Evolutionary conservation across 2,113 vertebrate genomes (phyloP).

Genomic region (Rhinichthys klamathensis): DNA sequence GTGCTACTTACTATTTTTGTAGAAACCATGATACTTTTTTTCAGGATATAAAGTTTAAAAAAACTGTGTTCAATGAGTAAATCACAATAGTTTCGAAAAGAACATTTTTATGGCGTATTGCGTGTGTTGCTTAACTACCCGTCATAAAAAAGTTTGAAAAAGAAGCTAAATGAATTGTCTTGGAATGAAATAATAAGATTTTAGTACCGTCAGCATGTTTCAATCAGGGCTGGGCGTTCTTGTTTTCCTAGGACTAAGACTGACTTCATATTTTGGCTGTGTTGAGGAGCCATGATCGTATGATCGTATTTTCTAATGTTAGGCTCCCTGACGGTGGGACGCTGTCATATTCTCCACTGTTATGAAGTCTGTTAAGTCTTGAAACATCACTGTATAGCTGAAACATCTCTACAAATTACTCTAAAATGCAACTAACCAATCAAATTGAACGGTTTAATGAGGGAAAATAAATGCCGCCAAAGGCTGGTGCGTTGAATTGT

Average conservation of each 20-base stretch:
- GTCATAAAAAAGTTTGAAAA: neutral
- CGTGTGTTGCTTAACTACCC: neutral
- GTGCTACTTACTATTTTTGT: too few species aligned
- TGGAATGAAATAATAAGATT: neutral
- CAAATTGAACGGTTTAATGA: constrained; percentile 17
- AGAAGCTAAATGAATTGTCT: neutral
- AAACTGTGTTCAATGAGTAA: neutral
- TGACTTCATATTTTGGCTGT: constrained; percentile 24
- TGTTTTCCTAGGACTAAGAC: constrained; percentile 13
- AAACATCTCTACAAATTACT: constrained; percentile 20
- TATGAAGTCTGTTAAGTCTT: neutral
- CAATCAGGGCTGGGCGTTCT: constrained; percentile 8
- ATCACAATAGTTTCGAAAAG: neutral
- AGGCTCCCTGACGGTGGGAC: neutral
- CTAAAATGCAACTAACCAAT: neutral
- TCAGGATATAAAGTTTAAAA: too few species aligned
- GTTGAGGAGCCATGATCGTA: neutral
- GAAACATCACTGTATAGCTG: neutral
- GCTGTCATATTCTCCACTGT: neutral
- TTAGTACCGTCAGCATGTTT: constrained; percentile 26
- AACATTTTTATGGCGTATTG: neutral
- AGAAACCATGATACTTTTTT: too few species aligned
- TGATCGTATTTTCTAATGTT: neutral
- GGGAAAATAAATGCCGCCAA: neutral
- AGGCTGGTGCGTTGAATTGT: neutral